These are phyloP conservation scores for Hydrolagus affinis DNA, from an alignment of 2,113 vertebrate species.

Conservation along the genomic window DNA sequence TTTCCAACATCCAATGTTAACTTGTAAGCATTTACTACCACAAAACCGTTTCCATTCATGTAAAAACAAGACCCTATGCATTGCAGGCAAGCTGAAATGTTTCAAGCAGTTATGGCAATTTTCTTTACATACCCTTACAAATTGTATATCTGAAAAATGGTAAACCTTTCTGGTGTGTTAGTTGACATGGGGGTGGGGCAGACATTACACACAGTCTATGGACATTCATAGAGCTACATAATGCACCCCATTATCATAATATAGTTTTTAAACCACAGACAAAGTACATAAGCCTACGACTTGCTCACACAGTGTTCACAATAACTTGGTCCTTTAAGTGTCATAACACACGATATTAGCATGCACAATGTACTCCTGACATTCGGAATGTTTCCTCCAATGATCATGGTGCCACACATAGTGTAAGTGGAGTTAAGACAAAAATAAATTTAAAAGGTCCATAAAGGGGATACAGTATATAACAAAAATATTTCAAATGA, in stretches of 20 bases:
- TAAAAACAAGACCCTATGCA: neutral
- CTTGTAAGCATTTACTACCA: neutral
- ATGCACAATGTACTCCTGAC: neutral
- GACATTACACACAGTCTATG: neutral
- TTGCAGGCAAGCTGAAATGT: neutral
- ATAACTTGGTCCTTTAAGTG: neutral
- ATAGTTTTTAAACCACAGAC: conserved; percentile 8
- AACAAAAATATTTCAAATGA: no score
- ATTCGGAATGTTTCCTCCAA: conserved; percentile 20
- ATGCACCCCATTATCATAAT: neutral
- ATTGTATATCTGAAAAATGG: conserved; percentile 4
- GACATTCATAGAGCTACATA: neutral
- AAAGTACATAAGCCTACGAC: neutral
- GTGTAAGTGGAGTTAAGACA: conserved; percentile 3
- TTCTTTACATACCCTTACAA: conserved; percentile 17
- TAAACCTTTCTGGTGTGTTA: neutral
- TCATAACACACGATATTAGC: neutral
- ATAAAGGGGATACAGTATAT: neutral
- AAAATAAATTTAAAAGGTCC: neutral
- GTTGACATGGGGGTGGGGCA: neutral
- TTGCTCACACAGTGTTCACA: conserved; percentile 10
- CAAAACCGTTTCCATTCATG: conserved; percentile 5
- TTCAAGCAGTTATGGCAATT: conserved; percentile 7
- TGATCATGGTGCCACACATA: conserved; percentile 15
- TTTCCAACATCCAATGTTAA: neutral